Conservation (phyloP, 2,113 vertebrate genomes). For the Miniopterus natalensis region DNA sequence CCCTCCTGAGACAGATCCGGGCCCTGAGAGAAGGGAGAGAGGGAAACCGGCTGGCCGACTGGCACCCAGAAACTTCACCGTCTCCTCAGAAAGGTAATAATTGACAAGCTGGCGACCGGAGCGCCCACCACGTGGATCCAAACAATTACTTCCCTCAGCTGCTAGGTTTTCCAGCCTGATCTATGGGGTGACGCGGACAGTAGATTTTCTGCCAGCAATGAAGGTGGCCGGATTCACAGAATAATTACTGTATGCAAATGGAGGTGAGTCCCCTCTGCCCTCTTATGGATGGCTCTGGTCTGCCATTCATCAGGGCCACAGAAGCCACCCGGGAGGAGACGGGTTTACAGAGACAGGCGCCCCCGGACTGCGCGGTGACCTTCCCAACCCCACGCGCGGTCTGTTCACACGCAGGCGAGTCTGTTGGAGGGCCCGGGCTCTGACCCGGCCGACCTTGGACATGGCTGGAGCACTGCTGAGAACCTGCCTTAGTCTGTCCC, state of each 20-base stretch:
- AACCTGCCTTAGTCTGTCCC: constrained; percentile 61
- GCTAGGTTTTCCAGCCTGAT: constrained; percentile 87
- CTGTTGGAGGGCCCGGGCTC: constrained; percentile 78
- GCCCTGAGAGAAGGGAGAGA: background rate
- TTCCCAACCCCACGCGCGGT: constrained; percentile 86
- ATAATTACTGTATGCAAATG: constrained; percentile 94
- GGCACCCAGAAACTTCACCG: background rate
- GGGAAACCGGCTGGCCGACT: background rate
- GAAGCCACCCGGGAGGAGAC: constrained; percentile 88
- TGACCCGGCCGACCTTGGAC: constrained; percentile 79
- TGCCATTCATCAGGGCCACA: constrained; percentile 91
- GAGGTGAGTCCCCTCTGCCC: constrained; percentile 90
- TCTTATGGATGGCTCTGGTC: constrained; percentile 91
- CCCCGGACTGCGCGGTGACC: constrained; percentile 85
- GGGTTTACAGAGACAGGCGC: constrained; percentile 91
- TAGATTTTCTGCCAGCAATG: constrained; percentile 92
- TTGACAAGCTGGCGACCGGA: background rate
- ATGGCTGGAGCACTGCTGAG: constrained; percentile 78
- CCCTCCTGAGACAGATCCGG: fast-evolving
- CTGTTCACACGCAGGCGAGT: constrained; percentile 85
- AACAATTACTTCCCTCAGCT: constrained; percentile 83
- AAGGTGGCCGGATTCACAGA: constrained; percentile 93
- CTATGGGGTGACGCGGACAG: constrained; percentile 90
- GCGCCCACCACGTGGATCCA: constrained; percentile 1
- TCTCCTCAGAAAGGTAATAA: background rate